Percentiles rank a stretch among this genome's conserved stretches.
phyloP scores from a whole-genome alignment of 2,113 vertebrate species.

The Arvicanthis niloticus region DNA sequence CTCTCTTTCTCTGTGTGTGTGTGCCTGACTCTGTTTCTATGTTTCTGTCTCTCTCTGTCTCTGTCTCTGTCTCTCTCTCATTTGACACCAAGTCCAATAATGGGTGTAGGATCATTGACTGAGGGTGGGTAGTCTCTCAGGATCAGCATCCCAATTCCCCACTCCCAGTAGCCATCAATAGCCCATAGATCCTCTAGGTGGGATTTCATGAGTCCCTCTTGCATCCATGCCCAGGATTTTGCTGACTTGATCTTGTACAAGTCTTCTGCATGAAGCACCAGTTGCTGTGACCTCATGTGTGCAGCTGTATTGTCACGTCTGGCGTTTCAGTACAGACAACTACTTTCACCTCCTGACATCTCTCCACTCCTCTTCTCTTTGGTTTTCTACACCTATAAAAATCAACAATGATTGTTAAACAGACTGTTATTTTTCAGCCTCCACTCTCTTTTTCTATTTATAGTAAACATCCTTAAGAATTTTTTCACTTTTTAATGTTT shows the following conservation, averaged over 20 bases:
- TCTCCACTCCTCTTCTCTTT: neutral
- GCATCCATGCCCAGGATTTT: neutral
- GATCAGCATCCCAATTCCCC: no score
- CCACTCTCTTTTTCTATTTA: neutral
- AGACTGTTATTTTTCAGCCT: neutral
- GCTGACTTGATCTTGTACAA: neutral
- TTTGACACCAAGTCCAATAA: no score
- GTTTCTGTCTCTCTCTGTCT: no score
- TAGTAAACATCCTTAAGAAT: neutral
- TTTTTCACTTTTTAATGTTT: neutral
- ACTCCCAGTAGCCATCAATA: neutral
- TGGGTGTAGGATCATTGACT: no score
- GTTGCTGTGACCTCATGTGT: neutral
- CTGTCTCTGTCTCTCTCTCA: no score
- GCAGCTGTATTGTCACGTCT: neutral
- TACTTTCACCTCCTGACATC: neutral
- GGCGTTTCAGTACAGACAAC: neutral
- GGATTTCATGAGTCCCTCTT: neutral
- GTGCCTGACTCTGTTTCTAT: no score
- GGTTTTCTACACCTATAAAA: constrained; percentile 12
- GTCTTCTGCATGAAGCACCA: neutral
- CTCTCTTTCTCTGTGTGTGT: no score
- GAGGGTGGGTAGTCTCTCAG: no score
- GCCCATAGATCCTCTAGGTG: neutral
- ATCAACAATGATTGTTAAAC: neutral